Evolutionary conservation across 1,140 invertebrate species (phyloP).

Genomic region (Drosophila asahinai): DNA sequence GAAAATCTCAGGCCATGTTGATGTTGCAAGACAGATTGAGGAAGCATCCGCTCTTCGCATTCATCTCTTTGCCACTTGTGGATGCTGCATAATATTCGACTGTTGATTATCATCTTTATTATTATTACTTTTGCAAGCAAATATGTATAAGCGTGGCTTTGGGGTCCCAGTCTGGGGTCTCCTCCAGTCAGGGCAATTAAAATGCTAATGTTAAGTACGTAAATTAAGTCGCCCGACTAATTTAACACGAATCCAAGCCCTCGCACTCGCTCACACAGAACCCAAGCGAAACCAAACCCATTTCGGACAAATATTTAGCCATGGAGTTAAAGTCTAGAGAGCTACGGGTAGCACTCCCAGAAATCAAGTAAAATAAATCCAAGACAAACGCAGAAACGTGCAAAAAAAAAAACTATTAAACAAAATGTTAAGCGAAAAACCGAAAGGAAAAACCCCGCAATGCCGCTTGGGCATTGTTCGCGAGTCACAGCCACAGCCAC

Average conservation of each 20-base stretch:
- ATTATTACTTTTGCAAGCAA: constrained; percentile 27
- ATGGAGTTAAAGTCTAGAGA: constrained; percentile 17
- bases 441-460: constrained; percentile 32
- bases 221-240: constrained; percentile 58
- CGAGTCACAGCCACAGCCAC: constrained; percentile 26
- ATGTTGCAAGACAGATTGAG: constrained; percentile 64
- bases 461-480: constrained; percentile 24
- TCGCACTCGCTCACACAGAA: constrained; percentile 10
- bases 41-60: constrained; percentile 56
- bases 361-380: constrained; percentile 30
- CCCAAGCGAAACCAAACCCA: constrained; percentile 39
- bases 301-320: constrained; percentile 66
- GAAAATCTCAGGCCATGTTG: constrained; percentile 41
- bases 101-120: constrained; percentile 40
- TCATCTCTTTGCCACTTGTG: constrained; percentile 36
- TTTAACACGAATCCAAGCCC: constrained; percentile 50
- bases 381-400: constrained; percentile 28
- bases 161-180: constrained; percentile 7
- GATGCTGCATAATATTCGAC: constrained; percentile 41
- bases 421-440: constrained; percentile 32
- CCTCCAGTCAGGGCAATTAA: constrained; percentile 49
- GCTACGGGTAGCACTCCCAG: constrained; percentile 52
- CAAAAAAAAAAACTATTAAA: constrained; percentile 46
- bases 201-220: constrained; percentile 56
- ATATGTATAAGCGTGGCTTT: constrained; percentile 16